Evolutionary conservation across 2,888 invertebrate species (phyloP).

Genomic region (Tachina grossa): DNA sequence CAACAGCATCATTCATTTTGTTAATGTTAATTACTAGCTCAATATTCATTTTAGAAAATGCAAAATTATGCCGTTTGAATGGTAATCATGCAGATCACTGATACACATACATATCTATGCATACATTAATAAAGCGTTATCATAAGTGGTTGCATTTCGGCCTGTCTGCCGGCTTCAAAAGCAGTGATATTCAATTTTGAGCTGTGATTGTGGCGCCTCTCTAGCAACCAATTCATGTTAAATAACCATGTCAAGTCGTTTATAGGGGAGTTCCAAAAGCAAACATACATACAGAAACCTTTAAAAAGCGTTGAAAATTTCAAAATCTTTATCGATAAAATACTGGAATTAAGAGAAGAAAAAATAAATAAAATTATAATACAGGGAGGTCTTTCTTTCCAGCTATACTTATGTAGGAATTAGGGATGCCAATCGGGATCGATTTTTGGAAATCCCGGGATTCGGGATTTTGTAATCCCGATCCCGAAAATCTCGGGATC

Average conservation of each 20-base stretch:
- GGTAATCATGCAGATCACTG: no score
- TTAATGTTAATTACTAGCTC: no score
- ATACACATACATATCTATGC: no score
- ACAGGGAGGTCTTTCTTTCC: conserved; percentile 27
- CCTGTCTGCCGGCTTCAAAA: neutral
- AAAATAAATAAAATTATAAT: conserved; percentile 29
- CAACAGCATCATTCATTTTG: no score
- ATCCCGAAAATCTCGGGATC: no score
- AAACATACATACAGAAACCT: neutral
- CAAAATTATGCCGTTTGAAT: no score
- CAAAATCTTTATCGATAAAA: conserved; percentile 3
- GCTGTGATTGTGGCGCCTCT: conserved; percentile 58
- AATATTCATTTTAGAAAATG: no score
- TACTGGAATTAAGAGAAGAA: neutral
- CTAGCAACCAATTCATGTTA: conserved; percentile 30
- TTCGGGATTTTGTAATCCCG: no score
- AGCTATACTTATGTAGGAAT: neutral
- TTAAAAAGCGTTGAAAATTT: conserved; percentile 36
- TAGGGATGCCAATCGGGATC: no score
- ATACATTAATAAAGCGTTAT: neutral
- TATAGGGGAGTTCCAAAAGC: conserved; percentile 14
- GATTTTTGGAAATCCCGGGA: no score
- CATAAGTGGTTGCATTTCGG: conserved; percentile 12
- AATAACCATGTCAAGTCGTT: conserved; percentile 26
- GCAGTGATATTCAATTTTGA: conserved; percentile 25